Conservation (phyloP, 2,797 vertebrate species). For the Malacoraja senta region DNA sequence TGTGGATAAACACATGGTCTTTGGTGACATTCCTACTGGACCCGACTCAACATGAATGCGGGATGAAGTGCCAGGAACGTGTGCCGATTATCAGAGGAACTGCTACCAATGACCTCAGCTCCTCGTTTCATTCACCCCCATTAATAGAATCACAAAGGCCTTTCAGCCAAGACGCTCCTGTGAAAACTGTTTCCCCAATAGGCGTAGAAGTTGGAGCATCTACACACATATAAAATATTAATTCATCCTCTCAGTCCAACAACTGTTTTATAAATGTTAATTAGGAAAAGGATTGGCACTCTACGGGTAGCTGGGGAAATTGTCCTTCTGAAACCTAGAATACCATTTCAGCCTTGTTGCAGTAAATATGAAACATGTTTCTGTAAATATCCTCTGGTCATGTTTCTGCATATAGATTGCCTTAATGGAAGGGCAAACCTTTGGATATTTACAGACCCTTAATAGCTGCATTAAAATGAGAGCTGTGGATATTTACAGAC, state of each 20-base stretch:
- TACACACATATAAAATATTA: conserved; percentile 34
- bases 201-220: neutral
- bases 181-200: conserved; percentile 17
- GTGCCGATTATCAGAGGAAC: conserved; percentile 70
- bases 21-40: conserved; percentile 76
- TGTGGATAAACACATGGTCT: conserved; percentile 47
- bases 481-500: conserved; percentile 31
- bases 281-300: conserved; percentile 27
- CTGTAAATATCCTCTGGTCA: conserved; percentile 33
- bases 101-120: conserved; percentile 55
- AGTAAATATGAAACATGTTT: conserved; percentile 26
- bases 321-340: neutral
- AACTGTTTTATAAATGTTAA: conserved; percentile 26
- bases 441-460: conserved; percentile 25
- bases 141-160: conserved; percentile 1
- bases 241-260: conserved; percentile 27
- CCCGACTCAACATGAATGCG: conserved; percentile 72
- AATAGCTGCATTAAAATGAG: conserved; percentile 1
- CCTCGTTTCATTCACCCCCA: conserved; percentile 16
- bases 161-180: neutral
- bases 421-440: conserved; percentile 17
- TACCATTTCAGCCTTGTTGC: neutral
- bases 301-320: neutral
- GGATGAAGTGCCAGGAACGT: conserved; percentile 67
- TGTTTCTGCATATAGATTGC: conserved; percentile 36